A percentile compares a stretch with the other conserved stretches of the same genome.
Conservation (phyloP, 2,888 invertebrate genomes). For the Parthenolecanium corni region DNA sequence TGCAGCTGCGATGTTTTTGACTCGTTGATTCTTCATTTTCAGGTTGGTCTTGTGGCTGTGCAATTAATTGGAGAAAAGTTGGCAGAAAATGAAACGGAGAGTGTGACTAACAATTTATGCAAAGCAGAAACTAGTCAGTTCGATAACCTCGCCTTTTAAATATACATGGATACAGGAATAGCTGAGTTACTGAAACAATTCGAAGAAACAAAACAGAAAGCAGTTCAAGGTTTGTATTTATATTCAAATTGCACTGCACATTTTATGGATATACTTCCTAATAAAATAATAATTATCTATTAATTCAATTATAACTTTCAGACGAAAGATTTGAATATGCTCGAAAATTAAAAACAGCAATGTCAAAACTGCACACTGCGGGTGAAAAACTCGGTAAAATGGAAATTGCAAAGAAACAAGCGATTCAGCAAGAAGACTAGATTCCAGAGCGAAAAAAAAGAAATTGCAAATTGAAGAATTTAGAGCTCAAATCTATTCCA, state of each 20-base stretch:
- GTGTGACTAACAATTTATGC: not conserved
- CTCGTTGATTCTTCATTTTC: too few species aligned
- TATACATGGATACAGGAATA: conserved; percentile 90
- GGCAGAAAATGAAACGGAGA: conserved; percentile 32
- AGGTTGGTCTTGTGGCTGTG: conserved; percentile 82
- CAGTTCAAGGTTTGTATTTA: conserved; percentile 65
- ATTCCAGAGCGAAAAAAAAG: conserved; percentile 77
- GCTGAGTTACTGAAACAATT: conserved; percentile 73
- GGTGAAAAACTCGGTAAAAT: conserved; percentile 84
- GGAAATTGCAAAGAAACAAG: conserved; percentile 80
- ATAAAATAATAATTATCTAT: not conserved
- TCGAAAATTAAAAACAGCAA: conserved; percentile 74
- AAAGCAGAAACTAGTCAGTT: conserved; percentile 4
- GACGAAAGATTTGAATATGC: conserved; percentile 91
- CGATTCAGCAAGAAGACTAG: conserved; percentile 87
- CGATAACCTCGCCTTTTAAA: conserved; percentile 87
- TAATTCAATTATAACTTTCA: conserved; percentile 37
- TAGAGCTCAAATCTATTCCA: conserved; percentile 59
- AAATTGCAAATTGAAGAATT: conserved; percentile 82
- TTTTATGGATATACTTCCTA: not conserved
- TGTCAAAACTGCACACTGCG: conserved; percentile 67
- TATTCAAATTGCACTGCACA: too few species aligned
- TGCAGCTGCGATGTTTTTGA: too few species aligned
- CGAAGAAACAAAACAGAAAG: conserved; percentile 74
- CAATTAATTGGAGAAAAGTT: conserved; percentile 68